Base-by-base conservation (phyloP, 2,113 vertebrate genomes). In the Trochalopteron elliotii region DNA sequence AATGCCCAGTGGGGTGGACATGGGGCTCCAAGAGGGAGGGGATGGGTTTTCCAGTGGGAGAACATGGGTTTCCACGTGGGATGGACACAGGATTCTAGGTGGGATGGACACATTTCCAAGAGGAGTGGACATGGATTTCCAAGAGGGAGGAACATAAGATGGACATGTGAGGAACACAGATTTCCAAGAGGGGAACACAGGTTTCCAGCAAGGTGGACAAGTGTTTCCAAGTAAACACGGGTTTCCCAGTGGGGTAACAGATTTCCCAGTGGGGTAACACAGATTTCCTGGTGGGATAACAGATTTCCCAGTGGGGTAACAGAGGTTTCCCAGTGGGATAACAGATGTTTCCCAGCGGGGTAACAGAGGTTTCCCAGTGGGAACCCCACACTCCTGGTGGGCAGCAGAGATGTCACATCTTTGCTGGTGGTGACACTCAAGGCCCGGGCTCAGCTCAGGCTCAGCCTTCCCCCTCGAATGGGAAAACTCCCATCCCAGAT, bases 401-500 rank as follows among this genome's bases (percentile, higher is more conserved):
- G 24, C n/a, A 74, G 40, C 42, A 61, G 55, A 33, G 70, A 23
- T 61, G 45, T 15, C 47, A n/a, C 69, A 10, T 7, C 23, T 61
- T 12, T 23, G 39, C 35, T 22, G 1, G 0, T 0, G 6, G 40
- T 19, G 64, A 14, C 50, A 40, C 11, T 35, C 64, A 31, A 1
- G 15, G 33, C 57, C 22, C 0, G 0, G 25, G 8, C 52, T 25
- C 37, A 45, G 47, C 15, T 24, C 56, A 12, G 0, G 5, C 53
- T 52, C 75, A 53, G 22, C 30, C 15, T 16, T 40, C 8, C 27
- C 27, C 20, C 25, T 31, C 0, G 0, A 16, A 23, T 16, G n/a
- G 39, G 23, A 47, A 50, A 82, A 49, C 22, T 12, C 2, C 17
- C 0, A 3, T 23, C 12, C 42, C 37, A 49, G 42, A 28, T 31